These are phyloP conservation scores for Zaprionus ghesquierei DNA, from an alignment of 1,140 invertebrate species.

Conservation along the genomic window DNA sequence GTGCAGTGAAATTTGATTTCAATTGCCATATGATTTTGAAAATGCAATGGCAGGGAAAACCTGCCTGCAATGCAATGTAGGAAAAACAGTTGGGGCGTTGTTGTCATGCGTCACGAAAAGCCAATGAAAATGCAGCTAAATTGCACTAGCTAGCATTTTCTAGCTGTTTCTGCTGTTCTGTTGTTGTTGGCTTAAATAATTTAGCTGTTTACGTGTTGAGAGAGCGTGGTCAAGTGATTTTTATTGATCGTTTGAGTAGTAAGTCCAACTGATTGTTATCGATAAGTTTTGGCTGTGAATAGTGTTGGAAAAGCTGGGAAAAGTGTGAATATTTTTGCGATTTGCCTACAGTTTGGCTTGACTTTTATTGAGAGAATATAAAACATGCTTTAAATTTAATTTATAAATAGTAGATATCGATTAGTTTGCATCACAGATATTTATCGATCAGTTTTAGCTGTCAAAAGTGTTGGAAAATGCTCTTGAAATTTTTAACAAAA, in stretches of 20 bases:
- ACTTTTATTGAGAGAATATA: too few relatives aligned
- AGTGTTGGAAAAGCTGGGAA: not conserved
- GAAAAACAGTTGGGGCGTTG: not conserved
- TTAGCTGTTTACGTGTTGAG: constrained; percentile 33
- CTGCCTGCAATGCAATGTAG: not conserved
- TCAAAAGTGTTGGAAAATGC: too few relatives aligned
- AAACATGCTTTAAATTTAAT: too few relatives aligned
- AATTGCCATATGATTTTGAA: constrained; percentile 71
- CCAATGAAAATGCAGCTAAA: not conserved
- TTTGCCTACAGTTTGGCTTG: too few relatives aligned
- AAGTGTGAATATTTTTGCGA: too few relatives aligned
- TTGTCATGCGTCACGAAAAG: not conserved
- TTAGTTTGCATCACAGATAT: too few relatives aligned
- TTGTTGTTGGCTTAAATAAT: constrained; percentile 43
- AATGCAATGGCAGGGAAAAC: constrained; percentile 16
- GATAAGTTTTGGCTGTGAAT: not conserved
- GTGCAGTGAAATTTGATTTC: constrained; percentile 75
- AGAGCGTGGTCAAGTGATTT: not conserved
- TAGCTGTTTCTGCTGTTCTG: not conserved
- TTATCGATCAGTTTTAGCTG: too few relatives aligned
- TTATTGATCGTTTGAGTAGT: not conserved
- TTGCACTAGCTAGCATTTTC: not conserved
- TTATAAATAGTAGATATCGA: too few relatives aligned
- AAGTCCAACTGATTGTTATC: not conserved
- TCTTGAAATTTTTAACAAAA: not conserved